Base-by-base conservation (phyloP, 2,888 invertebrate genomes). In the Tetragonula carbonaria region DNA sequence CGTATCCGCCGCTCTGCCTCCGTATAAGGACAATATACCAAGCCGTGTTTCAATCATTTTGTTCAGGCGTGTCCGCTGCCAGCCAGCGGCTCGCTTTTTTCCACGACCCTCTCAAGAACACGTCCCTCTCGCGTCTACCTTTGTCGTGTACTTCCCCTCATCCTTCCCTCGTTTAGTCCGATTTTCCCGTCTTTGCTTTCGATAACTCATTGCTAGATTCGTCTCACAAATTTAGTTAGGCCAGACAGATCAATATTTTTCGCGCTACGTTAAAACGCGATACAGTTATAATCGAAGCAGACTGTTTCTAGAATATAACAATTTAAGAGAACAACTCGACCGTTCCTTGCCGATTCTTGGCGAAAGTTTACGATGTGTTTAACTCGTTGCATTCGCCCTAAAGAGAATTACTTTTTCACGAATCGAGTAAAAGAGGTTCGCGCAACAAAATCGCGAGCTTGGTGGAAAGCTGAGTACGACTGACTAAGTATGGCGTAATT, bases 41-140 rank as follows among this genome's bases (percentile, higher is more conserved):
- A 78, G 79, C 91, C 91, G 89, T 90, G 91, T 92, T 93, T 90
- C 92, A 92, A 93, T 93, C 91, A 91, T 92, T 90, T 91, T 80
- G 80, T 80, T 83, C 72, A 77, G 55, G 65, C 57, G 78, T 74
- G 70, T 84, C 70, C 67, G 50, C 63, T 73, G 77, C 80, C 71
- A 73, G 45, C 67, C 66, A 59, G 73, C 45, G 57, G 45, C 66
- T 53, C 28, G 23, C 33, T 78, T 77, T 74, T 59, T 70, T 66
- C 65, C 59, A 2, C 38, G 16, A n/a, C 23, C 33, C 16, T 16
- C 45, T 33, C 50, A 75, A 59, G 76, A 77, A 78, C 65, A 68
- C 51, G 51, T 55, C 21, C 55, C 70, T 38, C 18, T 33, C 21
- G 18, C 45, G 62, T 68, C 45, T 8, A 62, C 38, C 28, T 74